A percentile compares a stretch with the other conserved stretches of the same genome.
phyloP scores from a whole-genome alignment of 1,140 invertebrate genomes.

The Trachelipus rathkii region DNA sequence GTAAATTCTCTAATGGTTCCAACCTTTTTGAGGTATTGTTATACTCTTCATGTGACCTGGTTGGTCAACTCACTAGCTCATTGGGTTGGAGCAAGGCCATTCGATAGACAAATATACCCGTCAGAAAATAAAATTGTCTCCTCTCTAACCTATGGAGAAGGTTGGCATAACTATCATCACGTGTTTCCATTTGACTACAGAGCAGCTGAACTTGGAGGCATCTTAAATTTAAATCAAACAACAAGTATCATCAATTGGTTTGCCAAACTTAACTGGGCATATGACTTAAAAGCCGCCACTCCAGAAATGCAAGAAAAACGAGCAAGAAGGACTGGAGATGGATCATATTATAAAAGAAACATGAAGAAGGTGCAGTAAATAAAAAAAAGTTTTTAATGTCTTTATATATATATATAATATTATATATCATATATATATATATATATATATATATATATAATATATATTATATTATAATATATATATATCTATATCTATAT shows the following conservation, averaged over 20 bases:
- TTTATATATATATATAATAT: too few species aligned
- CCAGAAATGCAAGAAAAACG: slow-evolving; percentile 58
- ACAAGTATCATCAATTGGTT: slow-evolving; percentile 76
- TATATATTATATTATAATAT: too few species aligned
- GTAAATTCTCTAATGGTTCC: slow-evolving; percentile 75
- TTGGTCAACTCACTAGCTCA: slow-evolving; percentile 92
- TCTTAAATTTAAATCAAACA: slow-evolving; percentile 59
- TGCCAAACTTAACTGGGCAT: slow-evolving; percentile 67
- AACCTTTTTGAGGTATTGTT: slow-evolving; percentile 76
- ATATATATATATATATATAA: too few species aligned
- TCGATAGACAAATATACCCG: slow-evolving; percentile 68
- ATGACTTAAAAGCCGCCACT: slow-evolving; percentile 66
- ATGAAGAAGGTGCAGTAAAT: too few species aligned
- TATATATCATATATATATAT: too few species aligned
- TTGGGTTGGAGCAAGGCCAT: slow-evolving; percentile 83
- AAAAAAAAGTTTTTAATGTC: too few species aligned
- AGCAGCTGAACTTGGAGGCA: slow-evolving; percentile 58
- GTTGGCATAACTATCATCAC: slow-evolving; percentile 74
- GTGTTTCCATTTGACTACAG: slow-evolving; percentile 71
- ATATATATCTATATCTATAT: too few species aligned
- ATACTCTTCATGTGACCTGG: slow-evolving; percentile 89
- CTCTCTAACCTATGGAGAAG: slow-evolving; percentile 57
- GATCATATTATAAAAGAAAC: too few species aligned
- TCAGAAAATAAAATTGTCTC: slow-evolving; percentile 55
- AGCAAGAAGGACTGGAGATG: slow-evolving; percentile 59